Percentiles rank a stretch among this genome's conserved stretches.
phyloP scores from a whole-genome alignment of 2,888 invertebrate species.

The Ecdyonurus torrentis region DNA sequence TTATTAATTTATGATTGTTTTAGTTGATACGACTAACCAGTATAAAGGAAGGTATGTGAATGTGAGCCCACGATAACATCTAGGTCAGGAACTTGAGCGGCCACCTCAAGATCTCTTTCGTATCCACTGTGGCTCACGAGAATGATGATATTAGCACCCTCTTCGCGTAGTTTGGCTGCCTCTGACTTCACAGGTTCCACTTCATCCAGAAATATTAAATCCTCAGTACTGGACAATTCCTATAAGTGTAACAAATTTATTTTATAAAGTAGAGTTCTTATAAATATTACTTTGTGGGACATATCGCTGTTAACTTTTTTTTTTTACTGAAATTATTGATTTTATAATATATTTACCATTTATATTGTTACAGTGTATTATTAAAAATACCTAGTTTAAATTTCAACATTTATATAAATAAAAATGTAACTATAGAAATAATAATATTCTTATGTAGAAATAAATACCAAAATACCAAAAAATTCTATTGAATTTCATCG shows the following conservation, averaged over 20 bases:
- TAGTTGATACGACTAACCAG: slow-evolving; percentile 22
- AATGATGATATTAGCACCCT: slow-evolving; percentile 59
- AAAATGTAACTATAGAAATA: too few species aligned
- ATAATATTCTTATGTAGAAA: too few species aligned
- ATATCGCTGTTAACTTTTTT: too few species aligned
- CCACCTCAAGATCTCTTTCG: slow-evolving; percentile 38
- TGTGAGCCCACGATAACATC: slow-evolving; percentile 78
- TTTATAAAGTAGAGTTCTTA: too few species aligned
- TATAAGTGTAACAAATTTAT: slow-evolving; percentile 25
- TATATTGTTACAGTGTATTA: background rate
- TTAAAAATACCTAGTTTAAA: slow-evolving; percentile 2
- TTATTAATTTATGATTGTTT: background rate
- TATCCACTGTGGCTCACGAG: slow-evolving; percentile 72
- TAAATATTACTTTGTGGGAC: too few species aligned
- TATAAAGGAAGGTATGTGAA: slow-evolving; percentile 62
- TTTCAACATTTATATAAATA: too few species aligned
- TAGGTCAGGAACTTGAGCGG: slow-evolving; percentile 43
- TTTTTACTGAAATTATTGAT: background rate
- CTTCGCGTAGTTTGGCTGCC: slow-evolving; percentile 37
- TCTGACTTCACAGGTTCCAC: slow-evolving; percentile 46
- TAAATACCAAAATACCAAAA: too few species aligned
- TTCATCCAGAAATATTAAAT: slow-evolving; percentile 51
- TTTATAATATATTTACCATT: background rate
- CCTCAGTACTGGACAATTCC: slow-evolving; percentile 47
- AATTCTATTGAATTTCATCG: too few species aligned